These are phyloP conservation scores for Drosophila mettleri DNA, from an alignment of 2,888 invertebrate genomes.

Conservation along the genomic window DNA sequence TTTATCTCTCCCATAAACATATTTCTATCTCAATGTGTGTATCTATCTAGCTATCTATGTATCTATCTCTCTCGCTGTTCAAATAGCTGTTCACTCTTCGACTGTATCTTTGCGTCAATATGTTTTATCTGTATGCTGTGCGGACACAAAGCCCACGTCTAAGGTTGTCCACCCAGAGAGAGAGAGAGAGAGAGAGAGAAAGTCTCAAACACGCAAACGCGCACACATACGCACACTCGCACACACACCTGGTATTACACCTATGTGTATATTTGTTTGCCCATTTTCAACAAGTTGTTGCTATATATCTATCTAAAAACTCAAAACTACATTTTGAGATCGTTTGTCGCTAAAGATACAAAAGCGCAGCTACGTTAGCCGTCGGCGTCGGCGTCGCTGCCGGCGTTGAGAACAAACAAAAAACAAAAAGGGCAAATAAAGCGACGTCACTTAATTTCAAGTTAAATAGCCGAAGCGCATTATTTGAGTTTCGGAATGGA, in stretches of 20 bases:
- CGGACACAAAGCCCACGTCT: slow-evolving; percentile 8
- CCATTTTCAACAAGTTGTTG: slow-evolving; percentile 65
- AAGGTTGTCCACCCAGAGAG: slow-evolving; percentile 24
- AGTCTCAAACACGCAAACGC: slow-evolving; percentile 1
- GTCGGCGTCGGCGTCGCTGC: slow-evolving; percentile 3
- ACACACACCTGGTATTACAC: slow-evolving; percentile 11
- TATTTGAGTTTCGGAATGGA: slow-evolving; percentile 78
- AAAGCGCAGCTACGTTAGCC: slow-evolving; percentile 37
- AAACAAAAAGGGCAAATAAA: slow-evolving; percentile 78
- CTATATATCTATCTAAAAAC: slow-evolving; percentile 59
- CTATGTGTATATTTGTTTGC: slow-evolving; percentile 59
- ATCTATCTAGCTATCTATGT: slow-evolving; percentile 1
- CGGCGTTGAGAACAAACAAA: slow-evolving; percentile 73
- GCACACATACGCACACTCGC: slow-evolving; percentile 1
- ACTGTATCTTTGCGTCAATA: slow-evolving; percentile 4
- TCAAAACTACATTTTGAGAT: slow-evolving; percentile 57
- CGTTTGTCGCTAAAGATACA: slow-evolving; percentile 41
- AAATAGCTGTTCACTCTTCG: slow-evolving; percentile 14
- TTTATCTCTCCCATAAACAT: background rate
- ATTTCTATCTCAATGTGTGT: slow-evolving; percentile 1
- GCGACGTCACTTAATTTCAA: slow-evolving; percentile 75
- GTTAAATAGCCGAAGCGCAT: slow-evolving; percentile 79
- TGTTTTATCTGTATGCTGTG: slow-evolving; percentile 20
- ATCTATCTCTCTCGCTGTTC: slow-evolving; percentile 18
- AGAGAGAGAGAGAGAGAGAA: slow-evolving; percentile 7